Evolutionary conservation across 2,797 vertebrate species (phyloP).

Genomic region (Gymnopithys bicolor): DNA sequence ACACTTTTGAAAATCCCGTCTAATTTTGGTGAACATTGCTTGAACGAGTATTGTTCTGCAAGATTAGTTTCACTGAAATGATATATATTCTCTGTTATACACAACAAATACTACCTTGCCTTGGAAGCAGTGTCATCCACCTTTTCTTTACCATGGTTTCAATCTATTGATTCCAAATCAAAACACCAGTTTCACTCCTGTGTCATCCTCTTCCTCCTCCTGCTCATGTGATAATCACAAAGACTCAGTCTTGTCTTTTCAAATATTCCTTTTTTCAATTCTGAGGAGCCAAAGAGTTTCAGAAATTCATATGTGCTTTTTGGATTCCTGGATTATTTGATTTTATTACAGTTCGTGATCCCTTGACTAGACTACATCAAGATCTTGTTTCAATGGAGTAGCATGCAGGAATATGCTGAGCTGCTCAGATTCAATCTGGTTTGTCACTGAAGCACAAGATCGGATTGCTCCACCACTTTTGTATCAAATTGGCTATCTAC

Average conservation of each 20-base stretch:
- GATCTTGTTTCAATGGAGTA: conserved; percentile 22
- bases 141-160: background rate
- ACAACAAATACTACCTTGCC: background rate
- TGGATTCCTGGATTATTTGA: background rate
- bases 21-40: background rate
- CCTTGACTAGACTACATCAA: conserved; percentile 24
- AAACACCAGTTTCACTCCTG: background rate
- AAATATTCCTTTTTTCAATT: background rate
- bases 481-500: conserved; percentile 29
- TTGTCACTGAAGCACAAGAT: conserved; percentile 54
- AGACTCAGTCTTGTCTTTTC: background rate
- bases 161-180: background rate
- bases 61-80: background rate
- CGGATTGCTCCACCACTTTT: conserved; percentile 31
- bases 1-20: background rate
- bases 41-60: background rate
- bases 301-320: background rate
- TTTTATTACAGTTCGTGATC: background rate
- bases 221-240: background rate
- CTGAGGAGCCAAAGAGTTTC: background rate
- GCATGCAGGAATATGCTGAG: conserved; percentile 32
- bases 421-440: conserved; percentile 28
- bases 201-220: background rate
- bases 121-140: background rate
- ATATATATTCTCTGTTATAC: background rate